Evolutionary conservation across 2,888 invertebrate genomes (phyloP), one percentile per base, ranked within the genome.

Genomic region (Oscheius sp.): DNA sequence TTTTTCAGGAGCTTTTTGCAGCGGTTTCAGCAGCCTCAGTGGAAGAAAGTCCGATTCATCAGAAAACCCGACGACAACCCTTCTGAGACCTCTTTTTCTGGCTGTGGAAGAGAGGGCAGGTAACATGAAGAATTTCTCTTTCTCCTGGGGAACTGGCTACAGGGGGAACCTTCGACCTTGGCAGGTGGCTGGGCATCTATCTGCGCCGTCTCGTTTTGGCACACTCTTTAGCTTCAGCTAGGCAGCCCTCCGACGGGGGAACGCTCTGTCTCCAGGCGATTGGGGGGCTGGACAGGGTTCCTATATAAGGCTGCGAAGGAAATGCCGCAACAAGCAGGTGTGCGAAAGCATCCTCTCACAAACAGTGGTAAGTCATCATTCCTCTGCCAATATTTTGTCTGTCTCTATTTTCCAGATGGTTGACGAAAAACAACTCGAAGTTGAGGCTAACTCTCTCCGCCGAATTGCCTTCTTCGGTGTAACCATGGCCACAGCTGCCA

Each of bases 391-490:
- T 20, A 8, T 42, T 42, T 42, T 10, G n/a, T 42, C 4, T 3
- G 20, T 42, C n/a, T n/a, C n/a, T 42, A 20, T 48, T n/a, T 52
- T 52, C 15, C 55, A 55, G 55, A 61, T 61, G 61, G 42, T 45
- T 25, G 61, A 61, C 61, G 76, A 76, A 69, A 78, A 79, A 71
- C 72, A 75, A 71, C 69, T 78, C 64, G 80, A 82, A 70, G 70
- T 73, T 17, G 79, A 82, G 68, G 81, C 81, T 52, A 71, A 75
- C 64, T 77, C 75, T 20, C 78, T 81, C 57, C 76, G 80, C 63
- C 23, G 64, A 37, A 74, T 81, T 69, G 83, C 83, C n/a, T 81
- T 83, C 70, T 50, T 80, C 58, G 82, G 81, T 65, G 83, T 83
- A 29, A 73, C 80, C 61, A 70, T 82, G 46, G 75, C 78, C 63